phyloP scores from a whole-genome alignment of 2,113 vertebrate genomes.

The Brachirus orientalis region DNA sequence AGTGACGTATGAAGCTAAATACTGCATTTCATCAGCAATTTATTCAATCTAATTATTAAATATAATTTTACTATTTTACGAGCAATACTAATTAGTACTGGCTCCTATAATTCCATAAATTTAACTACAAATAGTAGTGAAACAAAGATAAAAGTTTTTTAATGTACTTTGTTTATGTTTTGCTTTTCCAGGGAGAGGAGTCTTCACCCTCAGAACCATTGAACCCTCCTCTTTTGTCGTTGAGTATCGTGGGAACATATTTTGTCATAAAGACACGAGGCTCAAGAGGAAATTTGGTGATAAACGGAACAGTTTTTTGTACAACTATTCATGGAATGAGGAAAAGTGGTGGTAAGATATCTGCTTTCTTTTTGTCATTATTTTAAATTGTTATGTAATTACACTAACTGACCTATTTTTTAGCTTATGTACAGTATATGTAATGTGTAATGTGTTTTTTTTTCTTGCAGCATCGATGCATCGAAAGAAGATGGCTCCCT shows the following conservation, averaged over 20 bases:
- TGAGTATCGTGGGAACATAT: conserved; percentile 42
- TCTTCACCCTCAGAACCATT: conserved; percentile 37
- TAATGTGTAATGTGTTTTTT: background rate
- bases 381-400: too few relatives aligned
- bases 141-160: too few relatives aligned
- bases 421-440: background rate
- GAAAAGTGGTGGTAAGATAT: conserved; percentile 44
- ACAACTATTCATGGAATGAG: conserved; percentile 46
- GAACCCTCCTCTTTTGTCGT: conserved; percentile 47
- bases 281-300: background rate
- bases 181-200: conserved; percentile 31
- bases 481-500: conserved; percentile 18
- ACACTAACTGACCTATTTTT: background rate
- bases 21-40: too few relatives aligned
- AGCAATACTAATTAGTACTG: too few relatives aligned
- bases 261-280: background rate
- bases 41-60: too few relatives aligned
- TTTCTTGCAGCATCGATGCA: conserved; percentile 47
- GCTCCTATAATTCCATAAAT: too few relatives aligned
- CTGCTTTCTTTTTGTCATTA: background rate
- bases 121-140: too few relatives aligned
- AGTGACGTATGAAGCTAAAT: too few relatives aligned
- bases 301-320: conserved; percentile 23
- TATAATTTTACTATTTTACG: too few relatives aligned
- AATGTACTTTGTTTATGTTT: too few relatives aligned